Percentiles rank a stretch among this genome's conserved stretches.
Conservation (phyloP, 2,113 vertebrate species). For the Naja naja region DNA sequence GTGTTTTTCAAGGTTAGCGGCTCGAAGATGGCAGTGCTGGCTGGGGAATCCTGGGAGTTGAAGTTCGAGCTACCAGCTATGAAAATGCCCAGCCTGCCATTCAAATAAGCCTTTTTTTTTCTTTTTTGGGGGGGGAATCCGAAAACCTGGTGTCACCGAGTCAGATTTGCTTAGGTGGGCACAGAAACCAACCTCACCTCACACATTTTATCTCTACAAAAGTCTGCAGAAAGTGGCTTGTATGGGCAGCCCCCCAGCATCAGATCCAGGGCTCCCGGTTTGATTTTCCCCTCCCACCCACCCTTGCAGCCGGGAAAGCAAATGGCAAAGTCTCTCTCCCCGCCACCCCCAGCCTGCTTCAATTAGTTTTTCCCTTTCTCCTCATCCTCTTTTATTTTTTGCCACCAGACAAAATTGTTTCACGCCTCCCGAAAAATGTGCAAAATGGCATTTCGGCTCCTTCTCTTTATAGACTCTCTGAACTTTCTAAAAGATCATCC, state of each 20-base stretch:
- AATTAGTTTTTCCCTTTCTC: conserved; percentile 7
- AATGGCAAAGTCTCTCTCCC: background rate
- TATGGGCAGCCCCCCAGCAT: background rate
- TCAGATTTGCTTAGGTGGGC: background rate
- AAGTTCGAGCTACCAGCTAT: background rate
- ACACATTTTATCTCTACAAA: background rate
- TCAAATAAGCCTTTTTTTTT: background rate
- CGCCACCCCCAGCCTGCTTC: conserved; percentile 9
- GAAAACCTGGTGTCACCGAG: background rate
- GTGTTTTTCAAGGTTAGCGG: background rate
- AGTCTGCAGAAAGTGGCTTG: background rate
- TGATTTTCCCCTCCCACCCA: background rate
- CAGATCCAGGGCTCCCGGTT: conserved; percentile 10
- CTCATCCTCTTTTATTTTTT: conserved; percentile 47
- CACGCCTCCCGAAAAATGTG: conserved; percentile 79
- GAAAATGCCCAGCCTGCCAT: background rate
- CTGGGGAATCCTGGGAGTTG: background rate
- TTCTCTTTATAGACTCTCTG: conserved; percentile 85
- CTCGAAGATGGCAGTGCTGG: background rate
- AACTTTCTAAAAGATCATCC: conserved; percentile 86
- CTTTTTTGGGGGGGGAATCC: background rate
- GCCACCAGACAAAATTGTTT: conserved; percentile 77
- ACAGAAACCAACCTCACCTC: background rate
- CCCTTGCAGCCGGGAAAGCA: background rate
- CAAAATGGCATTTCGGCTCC: conserved; percentile 82